Conservation (phyloP, 2,797 vertebrate genomes). For the Eutrigla gurnardus region DNA sequence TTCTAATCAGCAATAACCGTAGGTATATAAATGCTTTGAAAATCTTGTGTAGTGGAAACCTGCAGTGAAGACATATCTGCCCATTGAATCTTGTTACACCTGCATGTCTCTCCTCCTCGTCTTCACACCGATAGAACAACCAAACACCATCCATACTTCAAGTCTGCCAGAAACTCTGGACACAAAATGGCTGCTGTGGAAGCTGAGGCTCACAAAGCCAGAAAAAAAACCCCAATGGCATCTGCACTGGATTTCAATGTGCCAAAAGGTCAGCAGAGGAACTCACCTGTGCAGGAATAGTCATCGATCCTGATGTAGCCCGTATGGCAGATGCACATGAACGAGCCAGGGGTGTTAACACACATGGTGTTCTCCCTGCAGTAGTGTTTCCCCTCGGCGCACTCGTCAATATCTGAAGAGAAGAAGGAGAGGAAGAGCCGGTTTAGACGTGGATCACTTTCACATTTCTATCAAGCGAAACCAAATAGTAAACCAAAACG, state of each 20-base stretch:
- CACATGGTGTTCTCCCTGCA: slow-evolving; percentile 95
- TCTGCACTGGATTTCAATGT: slow-evolving; percentile 20
- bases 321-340: slow-evolving; percentile 95
- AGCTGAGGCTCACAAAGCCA: slow-evolving; percentile 1
- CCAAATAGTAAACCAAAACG: no score
- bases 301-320: slow-evolving; percentile 96
- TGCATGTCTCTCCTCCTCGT: neutral
- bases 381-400: slow-evolving; percentile 94
- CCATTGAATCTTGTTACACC: neutral
- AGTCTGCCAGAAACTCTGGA: neutral
- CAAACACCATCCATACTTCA: neutral
- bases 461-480: neutral
- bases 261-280: slow-evolving; percentile 46
- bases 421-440: slow-evolving; percentile 19
- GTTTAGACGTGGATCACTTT: slow-evolving; percentile 26
- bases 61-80: neutral
- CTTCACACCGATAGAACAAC: neutral
- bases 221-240: slow-evolving; percentile 1
- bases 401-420: slow-evolving; percentile 92
- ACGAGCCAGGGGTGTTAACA: slow-evolving; percentile 93
- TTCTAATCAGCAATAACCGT: slow-evolving; percentile 16
- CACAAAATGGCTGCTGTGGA: slow-evolving; percentile 23
- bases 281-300: slow-evolving; percentile 95
- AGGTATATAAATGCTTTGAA: neutral
- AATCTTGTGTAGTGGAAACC: neutral